Conservation (phyloP, 2,797 vertebrate genomes). For the Mastacembelus armatus region DNA sequence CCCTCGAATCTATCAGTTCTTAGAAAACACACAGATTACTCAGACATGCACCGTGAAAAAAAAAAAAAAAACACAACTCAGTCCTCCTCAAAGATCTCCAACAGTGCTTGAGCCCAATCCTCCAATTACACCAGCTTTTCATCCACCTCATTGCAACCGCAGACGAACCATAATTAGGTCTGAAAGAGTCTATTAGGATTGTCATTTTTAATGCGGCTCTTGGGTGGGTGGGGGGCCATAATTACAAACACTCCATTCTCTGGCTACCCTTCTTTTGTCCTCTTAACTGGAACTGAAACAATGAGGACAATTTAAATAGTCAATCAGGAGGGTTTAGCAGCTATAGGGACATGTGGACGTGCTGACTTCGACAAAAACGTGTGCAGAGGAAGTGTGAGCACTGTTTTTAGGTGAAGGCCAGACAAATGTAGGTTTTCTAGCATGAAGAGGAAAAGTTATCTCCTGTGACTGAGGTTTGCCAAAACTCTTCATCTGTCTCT, state of each 20-base stretch:
- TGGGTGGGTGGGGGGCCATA: constrained; percentile 54
- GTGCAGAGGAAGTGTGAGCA: constrained; percentile 4
- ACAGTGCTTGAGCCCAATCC: constrained; percentile 60
- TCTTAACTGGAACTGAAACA: constrained; percentile 74
- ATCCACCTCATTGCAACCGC: constrained; percentile 74
- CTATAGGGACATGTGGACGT: constrained; percentile 55
- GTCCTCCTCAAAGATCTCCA: constrained; percentile 63
- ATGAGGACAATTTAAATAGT: constrained; percentile 75
- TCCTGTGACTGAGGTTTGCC: constrained; percentile 30
- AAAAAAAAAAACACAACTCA: constrained; percentile 50
- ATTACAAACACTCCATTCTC: constrained; percentile 78
- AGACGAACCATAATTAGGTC: constrained; percentile 85
- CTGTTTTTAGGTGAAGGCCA: constrained; percentile 22
- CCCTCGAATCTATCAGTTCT: constrained; percentile 33
- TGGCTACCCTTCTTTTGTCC: constrained; percentile 71
- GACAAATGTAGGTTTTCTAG: constrained; percentile 32
- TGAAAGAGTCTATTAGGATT: constrained; percentile 84
- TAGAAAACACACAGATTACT: constrained; percentile 11
- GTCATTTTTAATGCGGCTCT: constrained; percentile 80
- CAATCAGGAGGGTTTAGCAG: constrained; percentile 70
- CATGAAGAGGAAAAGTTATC: constrained; percentile 42
- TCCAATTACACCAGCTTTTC: constrained; percentile 80
- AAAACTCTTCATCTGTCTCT: constrained; percentile 52
- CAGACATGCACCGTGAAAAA: constrained; percentile 36
- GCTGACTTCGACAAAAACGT: constrained; percentile 51